Percentiles rank a stretch among this genome's conserved stretches.
Evolutionary conservation across 1,140 invertebrate genomes (phyloP).

Genomic region (Drosophila lacertosa): DNA sequence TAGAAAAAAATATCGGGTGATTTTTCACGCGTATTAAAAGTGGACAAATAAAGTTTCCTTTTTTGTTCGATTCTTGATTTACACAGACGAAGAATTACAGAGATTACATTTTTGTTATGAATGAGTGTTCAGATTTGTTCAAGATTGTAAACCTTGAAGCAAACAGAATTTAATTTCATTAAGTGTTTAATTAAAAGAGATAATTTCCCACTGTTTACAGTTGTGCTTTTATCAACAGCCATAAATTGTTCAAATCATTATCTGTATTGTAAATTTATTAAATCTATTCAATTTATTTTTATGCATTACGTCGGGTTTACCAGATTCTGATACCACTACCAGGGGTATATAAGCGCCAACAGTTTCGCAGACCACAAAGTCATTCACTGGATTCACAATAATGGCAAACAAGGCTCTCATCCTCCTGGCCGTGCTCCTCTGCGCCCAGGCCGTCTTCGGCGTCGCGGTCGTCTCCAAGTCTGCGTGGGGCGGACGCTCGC

Average conservation of each 20-base stretch:
- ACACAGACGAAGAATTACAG: no score
- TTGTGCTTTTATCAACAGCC: background rate
- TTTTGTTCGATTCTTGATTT: no score
- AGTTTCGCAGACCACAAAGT: background rate
- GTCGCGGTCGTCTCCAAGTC: conserved; percentile 84
- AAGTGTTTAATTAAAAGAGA: no score
- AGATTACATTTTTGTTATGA: no score
- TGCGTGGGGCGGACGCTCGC: conserved; percentile 86
- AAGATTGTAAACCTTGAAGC: no score
- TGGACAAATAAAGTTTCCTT: background rate
- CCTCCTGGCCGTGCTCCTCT: conserved; percentile 46
- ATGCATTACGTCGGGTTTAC: background rate
- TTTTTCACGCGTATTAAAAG: background rate
- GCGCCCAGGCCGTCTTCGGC: conserved; percentile 49
- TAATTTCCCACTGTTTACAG: background rate
- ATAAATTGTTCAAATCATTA: conserved; percentile 10
- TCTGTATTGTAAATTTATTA: conserved; percentile 8
- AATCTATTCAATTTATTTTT: background rate
- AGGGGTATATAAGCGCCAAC: conserved; percentile 2
- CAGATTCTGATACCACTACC: background rate
- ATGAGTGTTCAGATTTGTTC: no score
- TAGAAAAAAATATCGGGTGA: background rate
- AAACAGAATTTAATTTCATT: no score
- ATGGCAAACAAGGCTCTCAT: conserved; percentile 34
- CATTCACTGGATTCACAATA: background rate